These are phyloP conservation scores for Xyliphius kryptos DNA, from an alignment of 2,113 vertebrate species.

Conservation along the genomic window DNA sequence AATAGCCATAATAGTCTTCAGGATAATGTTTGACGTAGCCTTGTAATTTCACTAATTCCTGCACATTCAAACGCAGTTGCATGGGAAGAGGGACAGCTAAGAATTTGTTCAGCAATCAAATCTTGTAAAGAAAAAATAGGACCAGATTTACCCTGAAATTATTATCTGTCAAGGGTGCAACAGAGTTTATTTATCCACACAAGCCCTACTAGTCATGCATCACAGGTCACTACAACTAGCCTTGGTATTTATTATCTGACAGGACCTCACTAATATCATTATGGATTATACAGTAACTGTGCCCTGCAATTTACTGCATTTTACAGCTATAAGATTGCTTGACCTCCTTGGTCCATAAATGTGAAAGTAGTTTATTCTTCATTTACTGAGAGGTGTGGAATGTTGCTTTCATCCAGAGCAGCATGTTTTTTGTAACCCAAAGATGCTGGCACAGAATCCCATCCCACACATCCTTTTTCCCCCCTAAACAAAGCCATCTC, in stretches of 20 bases:
- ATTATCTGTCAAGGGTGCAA: slow-evolving; percentile 34
- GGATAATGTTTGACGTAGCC: no score
- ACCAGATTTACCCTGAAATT: slow-evolving; percentile 45
- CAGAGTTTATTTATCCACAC: slow-evolving; percentile 49
- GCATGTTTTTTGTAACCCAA: not conserved
- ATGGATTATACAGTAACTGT: slow-evolving; percentile 73
- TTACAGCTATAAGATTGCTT: slow-evolving; percentile 66
- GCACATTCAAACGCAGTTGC: no score
- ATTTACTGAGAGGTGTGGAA: slow-evolving; percentile 12
- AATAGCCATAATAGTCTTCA: no score
- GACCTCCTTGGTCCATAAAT: slow-evolving; percentile 55
- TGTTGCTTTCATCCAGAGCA: not conserved
- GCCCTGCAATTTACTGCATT: slow-evolving; percentile 62
- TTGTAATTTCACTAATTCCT: no score
- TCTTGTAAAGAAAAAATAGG: slow-evolving; percentile 25
- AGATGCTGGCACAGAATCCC: not conserved
- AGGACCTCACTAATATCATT: slow-evolving; percentile 54
- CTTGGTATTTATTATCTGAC: slow-evolving; percentile 58
- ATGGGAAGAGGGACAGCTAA: slow-evolving; percentile 23
- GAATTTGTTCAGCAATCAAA: slow-evolving; percentile 43
- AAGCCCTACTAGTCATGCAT: slow-evolving; percentile 48
- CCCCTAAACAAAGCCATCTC: not conserved
- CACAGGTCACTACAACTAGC: slow-evolving; percentile 39
- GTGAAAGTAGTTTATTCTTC: slow-evolving; percentile 18
- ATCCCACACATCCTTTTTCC: not conserved